Percentiles rank a stretch among this genome's conserved stretches.
phyloP scores from a whole-genome alignment of 2,113 vertebrate species.

The Spea multiplicata region DNA sequence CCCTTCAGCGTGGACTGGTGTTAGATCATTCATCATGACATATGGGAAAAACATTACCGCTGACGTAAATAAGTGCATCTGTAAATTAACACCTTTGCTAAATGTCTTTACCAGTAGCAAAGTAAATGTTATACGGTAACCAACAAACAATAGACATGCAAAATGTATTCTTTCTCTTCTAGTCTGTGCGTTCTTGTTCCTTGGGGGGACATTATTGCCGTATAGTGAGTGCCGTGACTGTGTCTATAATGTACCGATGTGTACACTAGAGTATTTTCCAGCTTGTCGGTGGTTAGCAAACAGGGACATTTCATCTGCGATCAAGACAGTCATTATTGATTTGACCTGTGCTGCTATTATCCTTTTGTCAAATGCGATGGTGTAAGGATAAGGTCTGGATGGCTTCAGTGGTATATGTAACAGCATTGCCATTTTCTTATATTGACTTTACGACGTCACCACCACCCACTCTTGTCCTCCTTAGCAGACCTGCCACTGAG shows the following conservation, averaged over 20 bases:
- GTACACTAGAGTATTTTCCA: too few species aligned
- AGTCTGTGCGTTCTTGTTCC: too few species aligned
- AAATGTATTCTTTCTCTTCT: background rate
- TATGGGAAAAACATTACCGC: conserved; percentile 7
- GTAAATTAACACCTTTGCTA: conserved; percentile 7
- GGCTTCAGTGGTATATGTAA: conserved; percentile 42
- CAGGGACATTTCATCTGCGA: conserved; percentile 33
- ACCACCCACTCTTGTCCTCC: conserved; percentile 12
- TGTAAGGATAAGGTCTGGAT: conserved; percentile 38
- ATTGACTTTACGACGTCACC: conserved; percentile 27
- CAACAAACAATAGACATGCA: background rate
- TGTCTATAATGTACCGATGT: too few species aligned
- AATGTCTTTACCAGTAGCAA: background rate
- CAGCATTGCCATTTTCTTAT: conserved; percentile 40
- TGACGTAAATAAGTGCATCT: conserved; percentile 19
- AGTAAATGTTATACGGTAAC: background rate
- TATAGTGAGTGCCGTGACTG: too few species aligned
- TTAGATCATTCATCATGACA: conserved; percentile 14
- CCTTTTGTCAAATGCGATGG: conserved; percentile 43
- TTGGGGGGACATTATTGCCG: too few species aligned
- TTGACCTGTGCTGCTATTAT: conserved; percentile 39
- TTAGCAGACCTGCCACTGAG: conserved; percentile 34
- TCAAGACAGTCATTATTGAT: conserved; percentile 42
- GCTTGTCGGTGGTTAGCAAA: conserved; percentile 18
- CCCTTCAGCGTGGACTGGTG: conserved; percentile 36